Percentiles rank a stretch among this genome's conserved stretches.
These are phyloP conservation scores for Spodoptera picta DNA, from an alignment of 2,888 invertebrate genomes.

Conservation along the genomic window DNA sequence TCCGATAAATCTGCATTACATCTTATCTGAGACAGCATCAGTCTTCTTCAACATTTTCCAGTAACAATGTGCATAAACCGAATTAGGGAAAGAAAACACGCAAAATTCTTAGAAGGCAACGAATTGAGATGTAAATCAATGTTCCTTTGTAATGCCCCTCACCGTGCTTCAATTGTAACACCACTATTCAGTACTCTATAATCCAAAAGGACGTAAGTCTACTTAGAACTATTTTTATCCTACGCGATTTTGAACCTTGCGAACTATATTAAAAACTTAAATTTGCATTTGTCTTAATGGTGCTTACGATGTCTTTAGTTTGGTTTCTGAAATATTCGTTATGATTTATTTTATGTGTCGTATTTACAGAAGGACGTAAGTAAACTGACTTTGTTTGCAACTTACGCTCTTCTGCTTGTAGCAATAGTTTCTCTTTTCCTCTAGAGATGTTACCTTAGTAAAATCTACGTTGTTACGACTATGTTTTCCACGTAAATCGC, in stretches of 20 bases:
- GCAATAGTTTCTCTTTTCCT: constrained; percentile 8
- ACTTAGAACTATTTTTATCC: background rate
- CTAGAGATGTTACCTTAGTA: constrained; percentile 34
- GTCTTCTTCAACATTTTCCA: constrained; percentile 13
- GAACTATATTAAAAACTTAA: background rate
- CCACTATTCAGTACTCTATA: constrained; percentile 54
- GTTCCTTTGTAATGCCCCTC: constrained; percentile 56
- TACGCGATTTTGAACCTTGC: constrained; percentile 16
- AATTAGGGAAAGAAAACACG: constrained; percentile 39
- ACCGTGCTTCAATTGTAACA: constrained; percentile 56
- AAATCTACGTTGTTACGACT: constrained; percentile 35
- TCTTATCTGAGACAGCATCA: constrained; percentile 8
- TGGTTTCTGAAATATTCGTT: background rate
- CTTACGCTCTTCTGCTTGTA: constrained; percentile 5
- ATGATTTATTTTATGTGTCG: background rate
- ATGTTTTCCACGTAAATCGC: constrained; percentile 45
- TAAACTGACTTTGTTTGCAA: background rate
- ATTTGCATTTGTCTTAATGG: background rate
- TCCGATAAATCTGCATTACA: constrained; percentile 1
- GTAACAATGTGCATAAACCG: constrained; percentile 27
- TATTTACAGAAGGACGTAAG: background rate
- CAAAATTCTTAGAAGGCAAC: constrained; percentile 51
- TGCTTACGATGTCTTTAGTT: background rate
- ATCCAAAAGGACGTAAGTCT: constrained; percentile 28
- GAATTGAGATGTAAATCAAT: constrained; percentile 62